Base-by-base conservation (phyloP, 2,888 invertebrate genomes). In the Acleris cristana region DNA sequence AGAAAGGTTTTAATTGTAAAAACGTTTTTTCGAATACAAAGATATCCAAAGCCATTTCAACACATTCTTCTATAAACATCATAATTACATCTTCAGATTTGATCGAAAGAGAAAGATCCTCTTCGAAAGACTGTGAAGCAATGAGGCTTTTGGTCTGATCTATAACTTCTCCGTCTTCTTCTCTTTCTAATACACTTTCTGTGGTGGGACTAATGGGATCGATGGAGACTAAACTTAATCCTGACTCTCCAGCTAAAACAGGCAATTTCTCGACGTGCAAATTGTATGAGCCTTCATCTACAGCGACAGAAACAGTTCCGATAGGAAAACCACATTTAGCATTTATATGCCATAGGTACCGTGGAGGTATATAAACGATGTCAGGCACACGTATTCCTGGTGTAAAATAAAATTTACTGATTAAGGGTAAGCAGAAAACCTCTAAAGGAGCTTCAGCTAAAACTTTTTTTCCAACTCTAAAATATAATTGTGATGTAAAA, bases 271-370 rank as follows among this genome's bases (percentile, higher is more conserved):
- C 70, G 64, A 91, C 77, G 71, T 81, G 81, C 54, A 91, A 59
- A 66, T 84, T 69, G 73, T 88, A 89, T 12, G 65, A 66, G 65
- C 72, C 75, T n/a, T 80, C 69, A 72, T 82, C 83, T 21, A 76
- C 74, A 45, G 73, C 65, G 66, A 90, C 72, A 49, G 76, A 76
- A 19, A 89, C 53, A 30, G 64, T 56, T 52, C 79, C 81, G 65
- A 72, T 77, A 48, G 89, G 86, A 77, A 81, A 83, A 12, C 77
- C 77, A 60, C 55, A 67, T 26, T 78, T 75, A 21, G 66, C 69
- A 70, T 79, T 82, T 40, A 90, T 71, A 51, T 87, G 86, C 91
- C 90, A 92, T 18, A 77, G 67, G 74, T 88, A 90, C 51, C 78
- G 74, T 4, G 91, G 78, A 16, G 83, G 79, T 65, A 90, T 82